Evolutionary conservation across 53 echinoderm and acorn worm species (phyloP), one percentile per base, ranked within the genome.

Genomic region (Echinarachnius parma): DNA sequence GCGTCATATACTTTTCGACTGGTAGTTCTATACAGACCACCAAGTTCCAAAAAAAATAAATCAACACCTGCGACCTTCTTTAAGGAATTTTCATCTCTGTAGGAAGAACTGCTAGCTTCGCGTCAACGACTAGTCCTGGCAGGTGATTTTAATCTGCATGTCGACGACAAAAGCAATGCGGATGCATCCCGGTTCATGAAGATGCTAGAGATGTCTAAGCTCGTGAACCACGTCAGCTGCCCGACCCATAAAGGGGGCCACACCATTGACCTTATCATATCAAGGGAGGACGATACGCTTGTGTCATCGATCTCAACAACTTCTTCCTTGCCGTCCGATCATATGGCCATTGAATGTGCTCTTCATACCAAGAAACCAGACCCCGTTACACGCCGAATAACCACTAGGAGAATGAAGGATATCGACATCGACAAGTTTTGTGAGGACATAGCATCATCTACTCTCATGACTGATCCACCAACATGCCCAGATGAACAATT

Each of bases 351-450:
- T 36, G 22, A 20, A n/a, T 61, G 37, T 30, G 34, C 18, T 22
- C 23, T 35, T 34, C 34, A 61, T 37, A 61, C 36, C 34, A 15
- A 2, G 22, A 61, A 36, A 19, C 62, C 62, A 16, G 33, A 61
- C 21, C 62, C 62, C 34, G 37, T 61, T 18, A 61, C 34, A 7
- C 31, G 36, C 2, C 62, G 36, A 34, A 61, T 61, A 7, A 36
- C 37, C 21, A 37, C 62, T 4, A 61, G 62, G 37, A 61, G 22
- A 36, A 13, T 61, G 62, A 61, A 61, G 33, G 62, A 61, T 37
- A 34, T 61, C 23, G 19, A 34, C 15, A 37, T 61, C 18, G 62
- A 61, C 62, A 61, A 36, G 37, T 61, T 61, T 23, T 35, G 62
- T 35, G 13, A 31, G 22, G 62, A 61, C 62, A 61, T 61, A 34